A percentile compares a stretch with the other conserved stretches of the same genome.
Evolutionary conservation across 35 echinoderm and acorn worm species (phyloP).

Genomic region (Amphiura filiformis): DNA sequence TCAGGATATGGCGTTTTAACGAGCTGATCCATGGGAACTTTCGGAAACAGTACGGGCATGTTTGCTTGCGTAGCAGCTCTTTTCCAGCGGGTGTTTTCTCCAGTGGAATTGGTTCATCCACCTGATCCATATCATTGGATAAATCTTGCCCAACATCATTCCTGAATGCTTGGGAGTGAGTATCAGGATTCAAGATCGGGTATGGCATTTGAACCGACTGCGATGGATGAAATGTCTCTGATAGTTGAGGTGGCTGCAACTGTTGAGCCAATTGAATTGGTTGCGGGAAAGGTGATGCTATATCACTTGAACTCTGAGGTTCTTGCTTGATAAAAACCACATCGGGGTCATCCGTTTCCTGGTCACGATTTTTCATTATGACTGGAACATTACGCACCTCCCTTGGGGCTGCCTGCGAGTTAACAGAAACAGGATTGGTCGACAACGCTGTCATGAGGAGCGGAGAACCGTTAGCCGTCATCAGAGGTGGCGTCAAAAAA

Average conservation of each 20-base stretch:
- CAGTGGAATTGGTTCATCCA: not conserved
- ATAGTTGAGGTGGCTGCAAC: too few species aligned
- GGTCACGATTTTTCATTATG: not conserved
- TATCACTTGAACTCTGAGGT: too few species aligned
- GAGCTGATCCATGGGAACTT: conserved; percentile 98
- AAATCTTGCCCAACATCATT: not conserved
- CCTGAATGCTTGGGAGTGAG: too few species aligned
- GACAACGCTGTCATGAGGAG: not conserved
- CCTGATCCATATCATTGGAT: not conserved
- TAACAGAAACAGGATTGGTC: not conserved
- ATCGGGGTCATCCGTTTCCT: not conserved
- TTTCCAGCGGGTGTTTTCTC: conserved; percentile 4
- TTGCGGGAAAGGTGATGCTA: too few species aligned
- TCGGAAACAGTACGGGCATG: conserved; percentile 87
- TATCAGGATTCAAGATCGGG: too few species aligned
- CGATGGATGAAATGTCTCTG: too few species aligned
- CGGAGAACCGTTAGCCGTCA: not conserved
- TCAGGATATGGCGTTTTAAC: conserved; percentile 80
- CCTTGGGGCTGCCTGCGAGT: not conserved
- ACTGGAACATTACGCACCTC: not conserved
- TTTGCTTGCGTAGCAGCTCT: conserved; percentile 37
- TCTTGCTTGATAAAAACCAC: not conserved
- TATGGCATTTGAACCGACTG: too few species aligned
- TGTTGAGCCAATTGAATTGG: too few species aligned
- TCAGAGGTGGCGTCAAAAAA: conserved; percentile 49